These are phyloP conservation scores for Lutjanus campechanus DNA, from an alignment of 2,797 vertebrate species.

Conservation along the genomic window DNA sequence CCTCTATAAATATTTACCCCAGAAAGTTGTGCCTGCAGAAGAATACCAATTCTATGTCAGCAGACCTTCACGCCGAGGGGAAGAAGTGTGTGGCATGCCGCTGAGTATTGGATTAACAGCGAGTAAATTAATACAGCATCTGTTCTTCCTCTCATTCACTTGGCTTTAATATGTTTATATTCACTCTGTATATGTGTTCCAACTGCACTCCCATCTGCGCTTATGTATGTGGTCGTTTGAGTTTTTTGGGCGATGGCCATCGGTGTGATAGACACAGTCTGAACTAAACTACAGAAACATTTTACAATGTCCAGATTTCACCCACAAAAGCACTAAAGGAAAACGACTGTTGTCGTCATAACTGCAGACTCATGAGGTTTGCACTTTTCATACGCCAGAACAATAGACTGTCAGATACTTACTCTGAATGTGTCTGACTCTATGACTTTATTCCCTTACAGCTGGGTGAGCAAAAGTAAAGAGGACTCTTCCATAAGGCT, in stretches of 20 bases:
- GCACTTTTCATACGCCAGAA: conserved; percentile 11
- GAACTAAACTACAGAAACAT: conserved; percentile 7
- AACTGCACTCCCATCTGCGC: conserved; percentile 71
- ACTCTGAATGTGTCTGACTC: conserved; percentile 1
- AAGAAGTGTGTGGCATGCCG: conserved; percentile 65
- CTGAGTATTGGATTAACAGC: conserved; percentile 77
- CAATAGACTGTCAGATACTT: background rate
- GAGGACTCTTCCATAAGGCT: background rate
- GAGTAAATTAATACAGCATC: conserved; percentile 82
- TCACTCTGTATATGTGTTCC: conserved; percentile 56
- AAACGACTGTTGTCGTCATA: conserved; percentile 8
- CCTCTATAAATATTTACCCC: conserved; percentile 87
- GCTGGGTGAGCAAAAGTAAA: background rate
- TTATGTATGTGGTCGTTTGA: conserved; percentile 20
- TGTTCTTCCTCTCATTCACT: conserved; percentile 75
- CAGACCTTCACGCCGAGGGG: conserved; percentile 71
- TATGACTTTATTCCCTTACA: background rate
- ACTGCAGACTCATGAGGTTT: background rate
- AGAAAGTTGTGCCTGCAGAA: conserved; percentile 67
- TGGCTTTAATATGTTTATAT: conserved; percentile 74
- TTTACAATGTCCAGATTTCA: conserved; percentile 42
- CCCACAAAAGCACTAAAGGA: conserved; percentile 6
- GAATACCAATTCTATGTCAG: conserved; percentile 84
- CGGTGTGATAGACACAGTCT: conserved; percentile 16
- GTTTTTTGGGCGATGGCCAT: conserved; percentile 34